Base-by-base conservation (phyloP, 2,888 invertebrate genomes). In the Temnothorax ravouxi region DNA sequence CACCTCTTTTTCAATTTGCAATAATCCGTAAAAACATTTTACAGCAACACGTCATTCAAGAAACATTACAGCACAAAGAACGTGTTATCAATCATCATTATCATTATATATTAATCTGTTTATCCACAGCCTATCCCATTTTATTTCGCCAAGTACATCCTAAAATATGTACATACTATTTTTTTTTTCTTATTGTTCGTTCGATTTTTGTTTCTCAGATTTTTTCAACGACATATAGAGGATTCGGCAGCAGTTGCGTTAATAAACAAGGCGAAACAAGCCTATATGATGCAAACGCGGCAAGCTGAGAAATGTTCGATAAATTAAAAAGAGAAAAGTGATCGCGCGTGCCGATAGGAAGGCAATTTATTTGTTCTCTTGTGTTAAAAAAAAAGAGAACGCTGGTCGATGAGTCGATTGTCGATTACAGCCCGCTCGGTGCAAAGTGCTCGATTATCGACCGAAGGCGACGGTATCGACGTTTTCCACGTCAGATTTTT, bases 401-500 rank as follows among this genome's bases (percentile, higher is more conserved):
- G 54, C 8, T 44, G 25, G 44, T 67, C 71, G 71, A 81, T 47
- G 34, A 64, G 50, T 47, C 47, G 82, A 82, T 56, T 81, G 64
- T 81, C 84, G 82, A 84, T 81, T 84, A 81, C 71, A 50, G 44
- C 38, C 34, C 25, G 64, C 56, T 62, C 71, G 84, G 47, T 66
- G 61, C 61, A 71, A 29, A 2, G 76, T 52, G 66, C 47, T 83
- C 83, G 67, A 59, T 75, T 80, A 80, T 61, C 61, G 81, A 29
- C 21, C 34, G 82, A 74, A 83, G 59, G 59, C 61, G 82, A 44
- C 34, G 67, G 66, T 84, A 61, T 64, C 67, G 50, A 15, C 56
- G 61, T 83, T 85, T 85, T 83, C 71, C 41, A 83, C 75, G 54
- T 74, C 61, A 82, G 64, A 82, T 84, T 67, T 82, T 29, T 62